phyloP scores from a whole-genome alignment of 1,140 invertebrate genomes.

The Chironomus tepperi region DNA sequence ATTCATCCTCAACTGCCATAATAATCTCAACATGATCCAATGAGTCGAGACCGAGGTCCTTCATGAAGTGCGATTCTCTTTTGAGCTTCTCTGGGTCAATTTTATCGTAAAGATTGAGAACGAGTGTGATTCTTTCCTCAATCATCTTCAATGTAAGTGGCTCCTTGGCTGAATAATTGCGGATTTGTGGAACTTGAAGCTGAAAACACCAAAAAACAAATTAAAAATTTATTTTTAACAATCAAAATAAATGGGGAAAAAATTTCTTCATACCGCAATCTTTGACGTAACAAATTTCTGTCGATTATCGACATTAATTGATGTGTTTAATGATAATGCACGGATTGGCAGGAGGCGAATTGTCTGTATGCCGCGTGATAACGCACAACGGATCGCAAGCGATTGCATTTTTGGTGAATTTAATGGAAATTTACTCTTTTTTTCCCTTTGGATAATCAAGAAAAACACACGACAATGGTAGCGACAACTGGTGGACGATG shows the following conservation, averaged over 20 bases:
- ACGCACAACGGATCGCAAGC: background rate
- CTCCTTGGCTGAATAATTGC: slow-evolving; percentile 39
- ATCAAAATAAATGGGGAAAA: background rate
- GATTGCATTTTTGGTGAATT: background rate
- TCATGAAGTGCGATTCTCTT: slow-evolving; percentile 90
- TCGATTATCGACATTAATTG: background rate
- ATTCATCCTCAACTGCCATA: slow-evolving; percentile 99
- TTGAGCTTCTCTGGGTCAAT: slow-evolving; percentile 82
- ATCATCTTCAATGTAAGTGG: slow-evolving; percentile 76
- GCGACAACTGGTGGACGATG: background rate
- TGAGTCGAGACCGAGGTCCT: slow-evolving; percentile 94
- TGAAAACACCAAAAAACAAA: background rate
- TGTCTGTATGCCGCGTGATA: background rate
- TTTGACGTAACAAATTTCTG: slow-evolving; percentile 7
- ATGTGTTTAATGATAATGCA: background rate
- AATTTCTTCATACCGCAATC: slow-evolving; percentile 6
- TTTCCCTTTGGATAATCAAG: background rate
- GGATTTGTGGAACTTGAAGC: background rate
- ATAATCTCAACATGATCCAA: slow-evolving; percentile 98
- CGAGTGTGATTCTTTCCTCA: slow-evolving; percentile 78
- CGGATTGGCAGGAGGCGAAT: background rate
- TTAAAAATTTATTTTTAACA: background rate
- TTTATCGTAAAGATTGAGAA: slow-evolving; percentile 95
- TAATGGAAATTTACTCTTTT: slow-evolving; percentile 6
- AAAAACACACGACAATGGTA: background rate